Base-by-base conservation (phyloP, 2,888 invertebrate species). In the Agonopterix arenella region DNA sequence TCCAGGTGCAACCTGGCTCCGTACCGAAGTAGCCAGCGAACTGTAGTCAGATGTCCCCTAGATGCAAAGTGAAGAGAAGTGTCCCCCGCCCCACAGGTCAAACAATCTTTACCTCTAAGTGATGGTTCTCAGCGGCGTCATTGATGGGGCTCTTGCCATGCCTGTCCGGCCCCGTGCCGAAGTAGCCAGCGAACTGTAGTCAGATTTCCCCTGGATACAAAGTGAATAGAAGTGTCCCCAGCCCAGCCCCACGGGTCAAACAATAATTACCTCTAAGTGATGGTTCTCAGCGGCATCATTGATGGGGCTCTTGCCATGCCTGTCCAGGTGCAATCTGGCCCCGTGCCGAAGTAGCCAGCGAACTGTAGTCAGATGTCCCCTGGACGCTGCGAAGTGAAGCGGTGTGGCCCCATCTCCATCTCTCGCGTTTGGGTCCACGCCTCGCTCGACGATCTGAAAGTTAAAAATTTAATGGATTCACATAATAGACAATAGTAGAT, bases 231-330 rank as follows among this genome's bases (percentile, higher is more conserved):
- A 1, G 96, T 96, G 9, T 96, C 96, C 0, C 97, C 97, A 69
- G 97, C 0, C 97, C 97, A 69, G 97, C 97, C 4, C 96, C 96
- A 28, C 28, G 1, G 28, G 28, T 28, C 28, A 28, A 28, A 7
- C 5, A 28, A 28, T 28, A 0, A 64, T 62, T 76, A 96, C 96
- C 92, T 97, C 95, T 59, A 95, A 92, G 71, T 97, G 96, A 73
- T 96, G 96, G 70, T 96, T 95, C 73, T 97, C 96, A 8, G 96
- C 96, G 0, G 97, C 97, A 75, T 96, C 96, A 71, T 97, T 96
- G 59, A 97, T 94, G 4, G 97, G 96, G 69, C 95, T 96, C 80
- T 97, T 96, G 52, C 97, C 96, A 64, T 94, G 95, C 69, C 96
- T 93, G 80, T 97, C 97, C 56, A 95, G 85, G 11, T 94, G 93